phyloP scores from a whole-genome alignment of 2,888 invertebrate species.

The Acleris laterana region DNA sequence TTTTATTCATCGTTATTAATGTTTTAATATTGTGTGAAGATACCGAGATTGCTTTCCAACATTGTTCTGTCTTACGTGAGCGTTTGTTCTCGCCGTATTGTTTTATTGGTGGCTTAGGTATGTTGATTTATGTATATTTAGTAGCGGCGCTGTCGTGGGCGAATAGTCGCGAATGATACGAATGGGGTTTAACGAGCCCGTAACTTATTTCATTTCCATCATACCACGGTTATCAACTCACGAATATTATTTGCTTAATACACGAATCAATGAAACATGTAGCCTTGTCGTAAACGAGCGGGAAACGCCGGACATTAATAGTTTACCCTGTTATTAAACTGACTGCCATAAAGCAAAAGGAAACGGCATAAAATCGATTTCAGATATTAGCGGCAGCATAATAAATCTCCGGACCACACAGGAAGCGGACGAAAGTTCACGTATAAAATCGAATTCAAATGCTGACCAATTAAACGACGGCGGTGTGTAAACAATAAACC shows the following conservation, averaged over 20 bases:
- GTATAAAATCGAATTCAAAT: constrained; percentile 32
- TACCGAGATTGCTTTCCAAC: constrained; percentile 32
- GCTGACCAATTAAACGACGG: constrained; percentile 35
- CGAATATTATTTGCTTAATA: constrained; percentile 24
- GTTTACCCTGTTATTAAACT: constrained; percentile 35
- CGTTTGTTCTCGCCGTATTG: constrained; percentile 28
- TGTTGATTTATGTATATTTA: constrained; percentile 33
- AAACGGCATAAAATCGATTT: constrained; percentile 33
- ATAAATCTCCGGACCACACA: constrained; percentile 38
- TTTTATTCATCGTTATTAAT: constrained; percentile 37
- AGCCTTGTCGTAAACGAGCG: constrained; percentile 16
- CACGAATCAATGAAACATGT: constrained; percentile 14
- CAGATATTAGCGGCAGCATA: constrained; percentile 33
- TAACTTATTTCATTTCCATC: constrained; percentile 18
- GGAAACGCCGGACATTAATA: constrained; percentile 10
- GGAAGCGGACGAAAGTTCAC: constrained; percentile 28
- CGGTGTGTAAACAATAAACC: constrained; percentile 52
- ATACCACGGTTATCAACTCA: constrained; percentile 3
- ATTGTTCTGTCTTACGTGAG: constrained; percentile 28
- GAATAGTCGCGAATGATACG: constrained; percentile 24
- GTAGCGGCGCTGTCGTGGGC: constrained; percentile 18
- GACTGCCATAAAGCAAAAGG: constrained; percentile 33
- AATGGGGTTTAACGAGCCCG: constrained; percentile 6
- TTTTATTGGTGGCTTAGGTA: constrained; percentile 30
- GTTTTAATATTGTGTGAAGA: constrained; percentile 36